Conservation (phyloP, 2,888 invertebrate genomes). For the Charanyca ferruginea region DNA sequence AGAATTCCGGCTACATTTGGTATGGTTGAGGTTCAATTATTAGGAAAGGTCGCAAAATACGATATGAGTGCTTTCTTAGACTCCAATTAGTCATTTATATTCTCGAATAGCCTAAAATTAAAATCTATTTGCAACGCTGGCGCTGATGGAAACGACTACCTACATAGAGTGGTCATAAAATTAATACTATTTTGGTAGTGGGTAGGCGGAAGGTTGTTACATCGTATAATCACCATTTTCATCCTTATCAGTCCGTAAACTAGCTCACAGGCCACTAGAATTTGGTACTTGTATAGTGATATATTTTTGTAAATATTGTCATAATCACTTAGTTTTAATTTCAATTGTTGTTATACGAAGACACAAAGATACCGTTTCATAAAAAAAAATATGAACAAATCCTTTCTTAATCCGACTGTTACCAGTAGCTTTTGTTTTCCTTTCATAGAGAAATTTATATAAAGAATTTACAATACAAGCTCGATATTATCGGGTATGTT, state of each 20-base stretch:
- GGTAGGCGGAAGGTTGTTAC: background rate
- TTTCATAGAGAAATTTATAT: slow-evolving; percentile 5
- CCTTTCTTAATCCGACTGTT: no score
- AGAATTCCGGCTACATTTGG: slow-evolving; percentile 38
- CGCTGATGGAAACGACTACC: slow-evolving; percentile 20
- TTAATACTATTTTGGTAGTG: slow-evolving; percentile 33
- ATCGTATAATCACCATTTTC: slow-evolving; percentile 15
- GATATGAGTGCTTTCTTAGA: slow-evolving; percentile 54
- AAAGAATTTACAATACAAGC: background rate
- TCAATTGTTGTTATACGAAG: no score
- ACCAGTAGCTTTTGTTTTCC: slow-evolving; percentile 10
- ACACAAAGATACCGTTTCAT: no score
- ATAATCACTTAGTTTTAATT: no score
- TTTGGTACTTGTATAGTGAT: no score
- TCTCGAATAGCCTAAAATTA: slow-evolving; percentile 47
- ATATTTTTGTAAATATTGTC: no score
- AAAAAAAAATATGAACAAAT: no score
- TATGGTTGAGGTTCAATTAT: slow-evolving; percentile 34
- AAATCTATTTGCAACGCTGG: slow-evolving; percentile 25
- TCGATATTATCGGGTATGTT: slow-evolving; percentile 12
- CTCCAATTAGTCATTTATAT: slow-evolving; percentile 52
- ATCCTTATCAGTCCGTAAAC: slow-evolving; percentile 20
- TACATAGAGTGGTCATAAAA: slow-evolving; percentile 18
- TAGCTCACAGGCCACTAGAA: background rate
- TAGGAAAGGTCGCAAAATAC: slow-evolving; percentile 53